Conservation (phyloP, 1,140 invertebrate species). For the Brachionus plicatilis region DNA sequence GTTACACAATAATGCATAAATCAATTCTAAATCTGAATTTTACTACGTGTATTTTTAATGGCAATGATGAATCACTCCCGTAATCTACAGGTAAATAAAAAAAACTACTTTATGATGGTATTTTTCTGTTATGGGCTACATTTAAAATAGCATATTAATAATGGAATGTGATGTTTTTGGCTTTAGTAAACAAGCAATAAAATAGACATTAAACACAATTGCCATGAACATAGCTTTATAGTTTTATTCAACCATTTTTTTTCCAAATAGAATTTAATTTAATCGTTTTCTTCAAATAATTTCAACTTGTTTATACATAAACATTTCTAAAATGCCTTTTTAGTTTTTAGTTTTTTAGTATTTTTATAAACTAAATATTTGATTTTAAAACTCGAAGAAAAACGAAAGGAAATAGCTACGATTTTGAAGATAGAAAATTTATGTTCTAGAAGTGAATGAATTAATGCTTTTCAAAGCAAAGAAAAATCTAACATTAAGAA, state of each 20-base stretch:
- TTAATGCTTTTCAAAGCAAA: not conserved
- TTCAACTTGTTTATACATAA: slow-evolving; percentile 4
- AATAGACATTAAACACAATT: slow-evolving; percentile 21
- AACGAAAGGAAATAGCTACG: not conserved
- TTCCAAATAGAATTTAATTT: not conserved
- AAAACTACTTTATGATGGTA: not conserved
- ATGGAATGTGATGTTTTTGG: not conserved
- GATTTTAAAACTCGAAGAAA: slow-evolving; percentile 1
- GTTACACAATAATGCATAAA: not conserved
- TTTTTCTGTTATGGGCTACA: not conserved
- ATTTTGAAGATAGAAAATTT: not conserved
- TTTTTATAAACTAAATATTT: not conserved
- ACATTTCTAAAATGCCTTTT: not conserved
- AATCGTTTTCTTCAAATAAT: not conserved
- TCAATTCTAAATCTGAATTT: not conserved
- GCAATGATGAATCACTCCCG: not conserved
- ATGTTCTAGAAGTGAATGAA: not conserved
- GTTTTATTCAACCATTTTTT: not conserved
- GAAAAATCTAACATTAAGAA: not conserved
- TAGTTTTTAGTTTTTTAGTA: not conserved
- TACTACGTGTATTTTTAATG: not conserved
- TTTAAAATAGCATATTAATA: not conserved
- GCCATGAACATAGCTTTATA: not conserved
- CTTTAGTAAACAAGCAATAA: not conserved
- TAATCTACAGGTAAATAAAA: slow-evolving; percentile 21